These are phyloP conservation scores for Nomada fabriciana DNA, from an alignment of 2,888 invertebrate genomes.

Conservation along the genomic window DNA sequence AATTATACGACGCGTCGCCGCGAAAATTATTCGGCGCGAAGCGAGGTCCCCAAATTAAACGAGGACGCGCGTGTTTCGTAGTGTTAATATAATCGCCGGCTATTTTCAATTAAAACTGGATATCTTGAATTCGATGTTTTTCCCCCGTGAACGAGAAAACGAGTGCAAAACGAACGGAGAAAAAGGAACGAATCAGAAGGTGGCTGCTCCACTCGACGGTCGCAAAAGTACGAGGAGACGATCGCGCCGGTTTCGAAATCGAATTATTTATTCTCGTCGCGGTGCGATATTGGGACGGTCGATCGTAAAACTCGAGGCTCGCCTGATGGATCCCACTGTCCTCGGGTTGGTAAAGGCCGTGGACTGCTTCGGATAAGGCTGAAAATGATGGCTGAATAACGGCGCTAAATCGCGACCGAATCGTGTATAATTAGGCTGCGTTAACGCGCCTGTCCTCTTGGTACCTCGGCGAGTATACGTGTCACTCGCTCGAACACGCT, in stretches of 20 bases:
- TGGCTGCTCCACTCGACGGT: background rate
- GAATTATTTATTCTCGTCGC: constrained; percentile 70
- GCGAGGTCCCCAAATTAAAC: no score
- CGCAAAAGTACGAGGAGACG: constrained; percentile 18
- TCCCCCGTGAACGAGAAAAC: background rate
- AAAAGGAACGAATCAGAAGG: background rate
- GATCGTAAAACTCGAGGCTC: constrained; percentile 69
- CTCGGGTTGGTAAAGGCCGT: constrained; percentile 47
- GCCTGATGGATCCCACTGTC: constrained; percentile 71
- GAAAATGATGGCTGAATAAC: constrained; percentile 75
- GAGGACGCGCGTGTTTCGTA: no score
- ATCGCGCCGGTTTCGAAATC: constrained; percentile 67
- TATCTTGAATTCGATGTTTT: no score
- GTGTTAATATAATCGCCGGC: no score
- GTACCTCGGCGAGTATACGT: constrained; percentile 4
- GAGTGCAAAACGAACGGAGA: background rate
- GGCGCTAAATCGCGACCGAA: constrained; percentile 74
- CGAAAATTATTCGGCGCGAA: no score
- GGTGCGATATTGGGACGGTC: constrained; percentile 71
- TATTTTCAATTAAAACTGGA: background rate
- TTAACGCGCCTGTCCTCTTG: constrained; percentile 36
- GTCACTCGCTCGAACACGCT: constrained; percentile 33
- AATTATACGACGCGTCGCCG: no score
- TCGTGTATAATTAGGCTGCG: constrained; percentile 75
- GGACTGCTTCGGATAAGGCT: constrained; percentile 71